Evolutionary conservation across 2,113 vertebrate species (phyloP).

Genomic region (Aptenodytes forsteri): DNA sequence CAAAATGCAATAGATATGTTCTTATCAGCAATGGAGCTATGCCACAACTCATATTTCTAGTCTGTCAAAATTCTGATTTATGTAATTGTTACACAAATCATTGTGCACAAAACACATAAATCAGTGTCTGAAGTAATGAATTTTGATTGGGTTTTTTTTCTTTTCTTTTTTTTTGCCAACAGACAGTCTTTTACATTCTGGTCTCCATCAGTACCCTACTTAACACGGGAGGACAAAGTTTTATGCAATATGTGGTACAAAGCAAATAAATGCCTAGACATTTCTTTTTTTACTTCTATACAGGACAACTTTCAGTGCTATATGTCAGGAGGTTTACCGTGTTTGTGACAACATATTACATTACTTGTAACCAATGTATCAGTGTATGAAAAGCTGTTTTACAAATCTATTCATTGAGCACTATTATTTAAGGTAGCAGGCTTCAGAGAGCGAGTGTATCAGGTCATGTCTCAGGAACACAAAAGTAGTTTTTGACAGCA

Average conservation of each 20-base stretch:
- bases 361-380: not conserved
- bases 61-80: not conserved
- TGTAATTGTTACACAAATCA: not conserved
- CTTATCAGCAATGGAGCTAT: not conserved
- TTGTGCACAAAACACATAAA: not conserved
- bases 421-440: not conserved
- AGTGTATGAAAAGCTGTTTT: not conserved
- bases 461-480: not conserved
- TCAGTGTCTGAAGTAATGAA: not conserved
- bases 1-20: not conserved
- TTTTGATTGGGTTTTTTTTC: too few species aligned
- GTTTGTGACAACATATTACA: not conserved
- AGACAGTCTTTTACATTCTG: not conserved
- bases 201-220: not conserved
- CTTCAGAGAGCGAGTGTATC: not conserved
- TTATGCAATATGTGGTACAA: not conserved
- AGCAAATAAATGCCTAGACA: not conserved
- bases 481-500: not conserved
- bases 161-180: not conserved
- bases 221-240: not conserved
- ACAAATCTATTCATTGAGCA: not conserved
- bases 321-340: not conserved
- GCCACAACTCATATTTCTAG: not conserved
- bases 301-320: not conserved
- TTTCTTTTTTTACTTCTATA: not conserved